Conservation (phyloP, 2,113 vertebrate species). For the Mesitornis unicolor region DNA sequence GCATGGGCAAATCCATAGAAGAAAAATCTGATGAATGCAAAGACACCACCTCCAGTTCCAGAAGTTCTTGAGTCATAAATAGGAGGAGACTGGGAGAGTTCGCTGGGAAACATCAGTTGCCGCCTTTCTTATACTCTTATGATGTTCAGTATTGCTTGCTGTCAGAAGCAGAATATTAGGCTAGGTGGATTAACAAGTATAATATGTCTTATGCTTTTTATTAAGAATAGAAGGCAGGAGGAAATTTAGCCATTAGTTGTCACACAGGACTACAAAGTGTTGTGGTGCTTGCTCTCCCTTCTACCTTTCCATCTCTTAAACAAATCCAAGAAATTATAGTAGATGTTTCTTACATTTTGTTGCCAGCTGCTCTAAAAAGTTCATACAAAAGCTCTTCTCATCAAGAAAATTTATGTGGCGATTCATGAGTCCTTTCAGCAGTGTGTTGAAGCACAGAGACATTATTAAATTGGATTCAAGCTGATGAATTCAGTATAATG, state of each 20-base stretch:
- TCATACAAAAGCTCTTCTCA: background rate
- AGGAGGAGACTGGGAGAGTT: background rate
- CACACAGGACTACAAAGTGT: background rate
- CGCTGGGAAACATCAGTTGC: background rate
- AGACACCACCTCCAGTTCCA: background rate
- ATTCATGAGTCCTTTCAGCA: background rate
- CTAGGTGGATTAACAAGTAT: background rate
- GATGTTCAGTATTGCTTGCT: background rate
- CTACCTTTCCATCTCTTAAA: background rate
- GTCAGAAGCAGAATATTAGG: background rate
- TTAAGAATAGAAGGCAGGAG: background rate
- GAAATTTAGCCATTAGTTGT: background rate
- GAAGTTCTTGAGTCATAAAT: background rate
- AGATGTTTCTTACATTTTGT: background rate
- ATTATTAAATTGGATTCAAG: background rate
- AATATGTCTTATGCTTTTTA: background rate
- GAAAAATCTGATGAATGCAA: background rate
- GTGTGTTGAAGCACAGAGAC: background rate
- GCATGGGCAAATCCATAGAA: background rate
- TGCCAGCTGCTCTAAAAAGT: background rate
- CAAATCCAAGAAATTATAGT: background rate
- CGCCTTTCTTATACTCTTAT: background rate
- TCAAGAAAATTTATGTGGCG: background rate
- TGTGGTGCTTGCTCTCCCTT: background rate
- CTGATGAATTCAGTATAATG: background rate